Evolutionary conservation across 2,113 vertebrate species (phyloP).

Genomic region (Tragelaphus imberbis): DNA sequence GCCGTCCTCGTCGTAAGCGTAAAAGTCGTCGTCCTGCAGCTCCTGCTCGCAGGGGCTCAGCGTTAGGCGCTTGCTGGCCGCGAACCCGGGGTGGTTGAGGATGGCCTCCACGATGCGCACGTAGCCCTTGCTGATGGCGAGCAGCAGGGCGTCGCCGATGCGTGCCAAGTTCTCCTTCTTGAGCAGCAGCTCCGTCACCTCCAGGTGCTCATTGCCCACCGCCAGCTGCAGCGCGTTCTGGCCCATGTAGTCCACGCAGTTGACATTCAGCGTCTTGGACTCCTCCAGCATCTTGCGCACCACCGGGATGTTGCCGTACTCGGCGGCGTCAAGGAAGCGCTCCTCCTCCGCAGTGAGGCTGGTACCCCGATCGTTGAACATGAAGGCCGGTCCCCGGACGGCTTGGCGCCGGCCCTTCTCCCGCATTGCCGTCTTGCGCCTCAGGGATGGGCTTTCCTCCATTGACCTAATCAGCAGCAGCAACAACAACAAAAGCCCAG

Average conservation of each 20-base stretch:
- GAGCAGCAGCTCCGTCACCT: slow-evolving; percentile 87
- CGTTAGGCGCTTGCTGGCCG: slow-evolving; percentile 84
- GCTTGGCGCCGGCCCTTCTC: slow-evolving; percentile 90
- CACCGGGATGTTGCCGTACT: slow-evolving; percentile 92
- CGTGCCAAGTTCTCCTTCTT: slow-evolving; percentile 90
- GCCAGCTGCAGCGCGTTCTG: slow-evolving; percentile 88
- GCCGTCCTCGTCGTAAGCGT: slow-evolving; percentile 92
- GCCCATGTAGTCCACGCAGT: slow-evolving; percentile 90
- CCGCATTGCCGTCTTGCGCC: slow-evolving; percentile 82
- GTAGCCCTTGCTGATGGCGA: slow-evolving; percentile 92
- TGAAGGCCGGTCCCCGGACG: slow-evolving; percentile 86
- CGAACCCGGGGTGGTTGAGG: slow-evolving; percentile 88
- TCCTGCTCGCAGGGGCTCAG: slow-evolving; percentile 88
- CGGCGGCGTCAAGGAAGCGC: slow-evolving; percentile 86
- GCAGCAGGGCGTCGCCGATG: slow-evolving; percentile 89
- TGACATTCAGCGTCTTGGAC: slow-evolving; percentile 85
- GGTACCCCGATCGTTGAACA: slow-evolving; percentile 87
- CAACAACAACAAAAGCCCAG: neutral
- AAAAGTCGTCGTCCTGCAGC: slow-evolving; percentile 89
- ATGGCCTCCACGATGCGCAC: slow-evolving; percentile 91
- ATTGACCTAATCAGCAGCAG: slow-evolving; percentile 71
- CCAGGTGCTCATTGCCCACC: slow-evolving; percentile 89
- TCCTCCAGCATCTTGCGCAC: slow-evolving; percentile 92
- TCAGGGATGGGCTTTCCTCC: slow-evolving; percentile 79
- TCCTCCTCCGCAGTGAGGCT: slow-evolving; percentile 88